Base-by-base conservation (phyloP, 2,113 vertebrate species). In the Clarias batrachus region DNA sequence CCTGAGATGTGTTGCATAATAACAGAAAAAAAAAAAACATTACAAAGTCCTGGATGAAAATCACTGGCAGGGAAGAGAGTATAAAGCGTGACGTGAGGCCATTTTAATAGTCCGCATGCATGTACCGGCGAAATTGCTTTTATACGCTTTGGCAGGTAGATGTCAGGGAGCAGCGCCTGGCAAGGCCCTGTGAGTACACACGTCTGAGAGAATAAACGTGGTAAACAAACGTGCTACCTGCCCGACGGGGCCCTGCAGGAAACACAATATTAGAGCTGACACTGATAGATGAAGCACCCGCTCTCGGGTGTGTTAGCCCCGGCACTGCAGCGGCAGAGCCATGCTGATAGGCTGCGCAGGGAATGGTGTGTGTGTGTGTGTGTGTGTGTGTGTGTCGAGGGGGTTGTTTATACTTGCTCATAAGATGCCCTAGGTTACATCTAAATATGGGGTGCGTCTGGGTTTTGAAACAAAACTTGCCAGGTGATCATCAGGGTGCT, bases 201-300 rank as follows among this genome's bases (percentile, higher is more conserved):
- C 91, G 93, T 94, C 94, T 92, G 87, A 89, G 94, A 94, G 93
- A 92, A 95, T 94, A 94, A 94, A 93, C 57, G 91, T 74, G 81
- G 89, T 91, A 93, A 95, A 94, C 90, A 94, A 93, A 93, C 93
- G 92, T 92, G 91, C 91, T 91, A 93, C 90, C 91, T 91, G 91
- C 92, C 94, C 91, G 88, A 90, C 91, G 92, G 93, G 93, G 92
- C 89, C 90, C 85, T 86, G 90, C 88, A 86, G 89, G 90, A 93
- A 95, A 91, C 83, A 41, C 92, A 94, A 93, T 94, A 95, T 94
- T 92, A 94, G 91, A 91, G 87, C 87, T 90, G 94, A 95, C 94
- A 94, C 90, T 95, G 94, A 95, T 94, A 92, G 92, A 95, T 95
- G 93, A 91, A 81, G 90, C 91, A 89, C n/a, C 79, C n/a, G 14